Evolutionary conservation across 2,113 vertebrate genomes (phyloP), one percentile per base, ranked within the genome.

Genomic region (Equus przewalskii): DNA sequence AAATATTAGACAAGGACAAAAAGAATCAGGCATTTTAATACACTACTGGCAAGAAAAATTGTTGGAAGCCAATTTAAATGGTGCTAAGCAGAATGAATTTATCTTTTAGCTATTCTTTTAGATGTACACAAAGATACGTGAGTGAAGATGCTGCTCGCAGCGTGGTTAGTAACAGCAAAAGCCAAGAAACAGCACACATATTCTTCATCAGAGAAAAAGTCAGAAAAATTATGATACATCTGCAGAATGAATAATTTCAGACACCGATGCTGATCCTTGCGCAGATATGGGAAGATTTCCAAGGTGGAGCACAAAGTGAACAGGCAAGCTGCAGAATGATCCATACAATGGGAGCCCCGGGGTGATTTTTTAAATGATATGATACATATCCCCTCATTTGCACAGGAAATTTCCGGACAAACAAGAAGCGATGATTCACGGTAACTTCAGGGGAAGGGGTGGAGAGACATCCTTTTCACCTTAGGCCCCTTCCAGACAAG

Each of bases 331-430:
- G 10, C 36, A 64, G 30, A 54, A 83, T 1, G 16, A n/a, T 54
- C 44, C 5, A 2, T 9, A 6, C n/a, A 46, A 1, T 16, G 3
- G 4, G 8, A 60, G 24, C 26, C 24, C 19, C 11, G 12, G 58
- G 49, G 16, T 58, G 46, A 51, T 51, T 51, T 19, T n/a, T 70
- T 64, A 36, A 44, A 75, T 76, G 8, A 54, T 36, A 16, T 12
- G 16, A 6, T 33, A 44, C 2, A 58, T 24, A 60, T 30, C 36
- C 60, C 83, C 94, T 54, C 16, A 46, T 80, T 58, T 70, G 51
- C 46, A 91, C 22, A 51, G 22, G 36, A 91, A 93, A 21, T 72
- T 92, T 92, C 65, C n/a, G 16, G 26, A 83, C 22, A 70, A 90
- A 79, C 15, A 69, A 69, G 36, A 81, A 65, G 14, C 3, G 3